Conservation (phyloP, 2,888 invertebrate genomes). For the Erebia aethiops region DNA sequence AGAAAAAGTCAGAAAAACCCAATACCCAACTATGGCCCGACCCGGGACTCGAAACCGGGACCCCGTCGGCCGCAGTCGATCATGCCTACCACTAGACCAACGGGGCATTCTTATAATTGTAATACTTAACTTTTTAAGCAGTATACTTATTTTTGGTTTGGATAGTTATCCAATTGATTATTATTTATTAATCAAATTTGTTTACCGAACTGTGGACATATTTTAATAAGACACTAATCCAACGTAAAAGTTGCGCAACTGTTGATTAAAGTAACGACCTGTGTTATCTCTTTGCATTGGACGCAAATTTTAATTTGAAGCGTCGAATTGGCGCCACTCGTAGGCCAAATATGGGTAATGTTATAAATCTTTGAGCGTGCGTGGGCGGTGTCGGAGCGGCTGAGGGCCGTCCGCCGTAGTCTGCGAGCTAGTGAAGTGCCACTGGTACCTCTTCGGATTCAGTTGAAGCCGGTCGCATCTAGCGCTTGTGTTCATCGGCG, state of each 20-base stretch:
- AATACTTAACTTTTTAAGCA: no score
- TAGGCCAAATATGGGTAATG: constrained; percentile 80
- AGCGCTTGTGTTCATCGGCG: constrained; percentile 59
- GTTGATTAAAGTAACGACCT: constrained; percentile 64
- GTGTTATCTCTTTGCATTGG: constrained; percentile 73
- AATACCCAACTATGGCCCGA: no score
- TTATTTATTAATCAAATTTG: no score
- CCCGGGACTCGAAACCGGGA: no score
- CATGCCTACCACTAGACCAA: no score
- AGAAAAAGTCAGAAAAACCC: no score
- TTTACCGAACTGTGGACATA: no score
- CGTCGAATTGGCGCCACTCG: constrained; percentile 80
- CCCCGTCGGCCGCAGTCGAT: no score
- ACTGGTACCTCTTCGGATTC: constrained; percentile 55
- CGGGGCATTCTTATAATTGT: no score
- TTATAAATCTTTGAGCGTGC: constrained; percentile 73
- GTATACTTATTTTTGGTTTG: no score
- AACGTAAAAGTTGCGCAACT: constrained; percentile 47
- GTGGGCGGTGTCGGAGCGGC: constrained; percentile 66
- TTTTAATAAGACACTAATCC: no score
- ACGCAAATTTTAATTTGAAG: constrained; percentile 75
- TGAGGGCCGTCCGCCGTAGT: constrained; percentile 41
- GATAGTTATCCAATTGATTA: no score
- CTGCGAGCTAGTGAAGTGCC: constrained; percentile 38
- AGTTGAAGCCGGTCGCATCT: constrained; percentile 69